Conservation (phyloP, 2,797 vertebrate species). For the Gambelia wislizenii region DNA sequence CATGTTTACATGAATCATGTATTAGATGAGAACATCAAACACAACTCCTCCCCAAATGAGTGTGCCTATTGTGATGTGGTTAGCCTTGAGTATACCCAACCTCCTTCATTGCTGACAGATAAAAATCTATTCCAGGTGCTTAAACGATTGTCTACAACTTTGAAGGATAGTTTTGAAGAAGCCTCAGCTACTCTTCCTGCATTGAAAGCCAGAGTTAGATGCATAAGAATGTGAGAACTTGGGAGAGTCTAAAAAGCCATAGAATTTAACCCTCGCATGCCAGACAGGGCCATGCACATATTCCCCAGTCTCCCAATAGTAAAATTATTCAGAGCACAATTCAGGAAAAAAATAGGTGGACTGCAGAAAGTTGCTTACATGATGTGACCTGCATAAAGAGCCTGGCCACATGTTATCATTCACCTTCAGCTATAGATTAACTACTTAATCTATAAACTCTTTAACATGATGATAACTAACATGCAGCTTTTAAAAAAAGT, state of each 20-base stretch:
- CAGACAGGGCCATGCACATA: background rate
- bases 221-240: background rate
- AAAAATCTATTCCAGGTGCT: background rate
- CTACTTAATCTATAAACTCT: background rate
- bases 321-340: background rate
- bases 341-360: background rate
- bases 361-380: background rate
- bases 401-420: background rate
- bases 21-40: background rate
- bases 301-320: background rate
- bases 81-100: background rate
- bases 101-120: background rate
- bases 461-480: background rate
- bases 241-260: background rate
- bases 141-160: slow-evolving; percentile 2
- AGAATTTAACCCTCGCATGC: background rate
- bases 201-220: background rate
- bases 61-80: background rate
- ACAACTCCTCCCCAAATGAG: rapidly evolving
- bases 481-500: background rate
- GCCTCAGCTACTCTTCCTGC: background rate
- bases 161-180: background rate
- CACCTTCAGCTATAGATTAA: background rate
- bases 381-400: background rate
- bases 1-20: background rate